Conservation (phyloP, 2,113 vertebrate species). For the human region DNA sequence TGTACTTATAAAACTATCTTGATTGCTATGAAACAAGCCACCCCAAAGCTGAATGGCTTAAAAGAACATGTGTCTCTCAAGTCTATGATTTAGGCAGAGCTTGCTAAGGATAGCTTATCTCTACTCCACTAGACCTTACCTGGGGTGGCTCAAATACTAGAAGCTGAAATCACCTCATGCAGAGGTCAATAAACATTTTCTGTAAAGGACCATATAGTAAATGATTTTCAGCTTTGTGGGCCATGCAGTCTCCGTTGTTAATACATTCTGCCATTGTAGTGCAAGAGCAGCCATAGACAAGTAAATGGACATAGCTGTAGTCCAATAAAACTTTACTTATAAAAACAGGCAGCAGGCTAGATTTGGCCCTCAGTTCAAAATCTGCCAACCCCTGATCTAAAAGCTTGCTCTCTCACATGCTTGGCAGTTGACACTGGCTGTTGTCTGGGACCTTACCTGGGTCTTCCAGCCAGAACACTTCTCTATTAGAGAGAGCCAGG, state of each 20-base stretch:
- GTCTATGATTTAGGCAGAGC: background rate
- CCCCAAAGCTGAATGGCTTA: background rate
- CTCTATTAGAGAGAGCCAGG: background rate
- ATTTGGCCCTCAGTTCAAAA: background rate
- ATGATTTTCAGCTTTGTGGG: background rate
- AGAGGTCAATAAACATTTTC: background rate
- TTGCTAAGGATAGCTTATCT: background rate
- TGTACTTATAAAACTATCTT: background rate
- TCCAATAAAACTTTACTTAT: slow-evolving; percentile 23
- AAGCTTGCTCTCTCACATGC: background rate
- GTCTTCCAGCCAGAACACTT: background rate
- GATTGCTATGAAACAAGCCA: background rate
- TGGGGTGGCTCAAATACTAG: background rate
- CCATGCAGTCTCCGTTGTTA: background rate
- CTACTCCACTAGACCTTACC: background rate
- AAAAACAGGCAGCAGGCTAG: background rate
- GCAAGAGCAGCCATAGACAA: background rate
- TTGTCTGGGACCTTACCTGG: background rate
- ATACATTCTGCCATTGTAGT: background rate
- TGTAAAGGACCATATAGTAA: background rate
- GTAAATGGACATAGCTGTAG: background rate
- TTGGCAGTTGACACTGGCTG: background rate
- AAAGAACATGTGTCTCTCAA: background rate
- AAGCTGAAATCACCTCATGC: background rate
- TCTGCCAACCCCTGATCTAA: background rate